Conservation (phyloP, 2,797 vertebrate species). For the Mus minutoides region DNA sequence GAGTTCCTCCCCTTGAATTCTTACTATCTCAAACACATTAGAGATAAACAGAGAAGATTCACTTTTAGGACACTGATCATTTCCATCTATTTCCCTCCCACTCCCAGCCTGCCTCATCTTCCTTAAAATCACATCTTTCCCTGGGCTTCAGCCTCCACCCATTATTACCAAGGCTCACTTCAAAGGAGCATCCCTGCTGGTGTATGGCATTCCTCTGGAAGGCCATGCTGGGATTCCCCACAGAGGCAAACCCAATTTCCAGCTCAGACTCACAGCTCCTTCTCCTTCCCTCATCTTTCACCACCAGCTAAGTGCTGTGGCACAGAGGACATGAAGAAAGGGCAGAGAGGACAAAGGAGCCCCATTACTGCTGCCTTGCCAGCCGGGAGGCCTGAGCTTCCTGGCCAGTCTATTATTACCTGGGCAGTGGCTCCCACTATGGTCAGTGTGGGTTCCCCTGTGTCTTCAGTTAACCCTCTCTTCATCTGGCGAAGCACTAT, state of each 20-base stretch:
- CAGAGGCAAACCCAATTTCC: background rate
- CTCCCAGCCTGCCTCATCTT: background rate
- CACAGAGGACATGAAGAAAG: background rate
- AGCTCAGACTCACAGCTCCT: background rate
- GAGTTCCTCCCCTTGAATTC: background rate
- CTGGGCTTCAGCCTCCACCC: background rate
- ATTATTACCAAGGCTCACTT: background rate
- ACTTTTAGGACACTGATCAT: background rate
- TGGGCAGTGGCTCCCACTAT: background rate
- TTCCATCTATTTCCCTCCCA: background rate
- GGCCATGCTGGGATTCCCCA: background rate
- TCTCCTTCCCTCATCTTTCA: background rate
- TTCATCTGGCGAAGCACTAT: background rate
- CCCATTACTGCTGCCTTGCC: too few species aligned
- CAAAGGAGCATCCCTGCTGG: background rate
- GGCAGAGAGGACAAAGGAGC: background rate
- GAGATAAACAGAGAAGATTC: background rate
- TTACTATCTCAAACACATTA: background rate
- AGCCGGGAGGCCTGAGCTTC: background rate
- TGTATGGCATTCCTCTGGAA: background rate
- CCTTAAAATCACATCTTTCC: background rate
- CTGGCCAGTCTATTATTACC: background rate
- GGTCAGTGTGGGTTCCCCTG: background rate
- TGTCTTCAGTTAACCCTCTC: background rate
- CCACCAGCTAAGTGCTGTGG: fast-evolving